Percentiles rank a stretch among this genome's conserved stretches.
These are phyloP conservation scores for Tenualosa ilisha DNA, from an alignment of 2,797 vertebrate species.

Conservation along the genomic window DNA sequence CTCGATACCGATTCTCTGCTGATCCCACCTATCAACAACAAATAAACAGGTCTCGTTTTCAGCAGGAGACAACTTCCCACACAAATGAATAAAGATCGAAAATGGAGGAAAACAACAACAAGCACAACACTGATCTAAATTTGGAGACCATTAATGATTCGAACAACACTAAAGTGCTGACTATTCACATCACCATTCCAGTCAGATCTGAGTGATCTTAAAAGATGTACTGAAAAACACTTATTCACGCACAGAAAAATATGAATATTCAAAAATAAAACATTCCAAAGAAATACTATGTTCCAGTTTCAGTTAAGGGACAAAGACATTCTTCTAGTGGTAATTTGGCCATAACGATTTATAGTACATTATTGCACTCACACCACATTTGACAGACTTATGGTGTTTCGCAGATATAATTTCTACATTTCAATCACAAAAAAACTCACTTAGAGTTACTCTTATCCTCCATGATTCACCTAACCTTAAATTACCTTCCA, in stretches of 20 bases:
- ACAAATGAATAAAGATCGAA: conserved; percentile 44
- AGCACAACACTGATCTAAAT: conserved; percentile 16
- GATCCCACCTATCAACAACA: conserved; percentile 76
- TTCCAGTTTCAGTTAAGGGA: too few species aligned
- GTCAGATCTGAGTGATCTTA: neutral
- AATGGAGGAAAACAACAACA: neutral
- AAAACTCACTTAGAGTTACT: too few species aligned
- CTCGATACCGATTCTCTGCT: conserved; percentile 67
- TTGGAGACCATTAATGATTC: conserved; percentile 67
- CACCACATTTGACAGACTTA: too few species aligned
- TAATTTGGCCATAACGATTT: too few species aligned
- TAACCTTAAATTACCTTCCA: too few species aligned
- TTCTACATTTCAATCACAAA: too few species aligned
- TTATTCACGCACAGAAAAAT: neutral
- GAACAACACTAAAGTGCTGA: neutral
- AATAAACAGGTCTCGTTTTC: conserved; percentile 74
- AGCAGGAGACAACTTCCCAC: conserved; percentile 55
- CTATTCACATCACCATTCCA: neutral
- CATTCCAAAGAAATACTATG: too few species aligned
- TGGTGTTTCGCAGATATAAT: too few species aligned
- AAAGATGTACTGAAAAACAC: neutral
- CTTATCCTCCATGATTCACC: too few species aligned
- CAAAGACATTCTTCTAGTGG: too few species aligned
- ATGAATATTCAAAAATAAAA: neutral
- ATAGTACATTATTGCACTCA: too few species aligned